Base-by-base conservation (phyloP, 2,888 invertebrate genomes). In the Acanthosepion pharaonis region DNA sequence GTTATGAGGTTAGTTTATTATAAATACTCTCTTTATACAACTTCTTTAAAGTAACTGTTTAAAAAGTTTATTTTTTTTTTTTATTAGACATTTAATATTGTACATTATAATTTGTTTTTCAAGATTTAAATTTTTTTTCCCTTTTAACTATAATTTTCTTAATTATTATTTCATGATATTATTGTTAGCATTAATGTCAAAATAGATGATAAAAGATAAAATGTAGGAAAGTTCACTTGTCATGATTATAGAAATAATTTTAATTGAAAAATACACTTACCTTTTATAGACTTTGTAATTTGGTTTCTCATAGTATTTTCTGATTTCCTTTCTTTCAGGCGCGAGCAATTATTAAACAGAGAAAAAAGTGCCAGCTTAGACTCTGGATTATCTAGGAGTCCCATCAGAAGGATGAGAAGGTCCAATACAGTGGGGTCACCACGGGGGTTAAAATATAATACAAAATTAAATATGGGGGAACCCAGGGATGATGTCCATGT, bases 401-500 rank as follows among this genome's bases (percentile, higher is more conserved):
- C 96, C 23, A 95, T 95, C 78, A 95, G 96, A 91, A 95, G 95
- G 94, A 96, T 96, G 93, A 96, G 96, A 95, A 96, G 97, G 94
- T 96, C 96, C 95, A 97, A 97, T 95, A 97, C 96, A 28, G 96
- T 96, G 94, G 96, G 96, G 51, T 96, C 96, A n/a, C 96, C 97
- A 0, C 96, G 96, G 53, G 96, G 96, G 51, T 95, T 96, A n/a
- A 95, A 96, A 42, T 96, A 96, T 94, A 96, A 96, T 94, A 96
- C 96, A 94, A 97, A 97, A 95, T 95, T 97, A 59, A 97, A 97
- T 95, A 97, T 97, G 96, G 97, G 97, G 8, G 97, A 97, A 94
- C 97, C 99, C 95, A 99, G 99, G 95, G 99, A 99, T 97, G 99
- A 99, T 97, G 99, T 99, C 97, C 99, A 99, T 98, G 99, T 99